A percentile compares a stretch with the other conserved stretches of the same genome.
Conservation (phyloP, 2,888 invertebrate species). For the Synergus itoensis region DNA sequence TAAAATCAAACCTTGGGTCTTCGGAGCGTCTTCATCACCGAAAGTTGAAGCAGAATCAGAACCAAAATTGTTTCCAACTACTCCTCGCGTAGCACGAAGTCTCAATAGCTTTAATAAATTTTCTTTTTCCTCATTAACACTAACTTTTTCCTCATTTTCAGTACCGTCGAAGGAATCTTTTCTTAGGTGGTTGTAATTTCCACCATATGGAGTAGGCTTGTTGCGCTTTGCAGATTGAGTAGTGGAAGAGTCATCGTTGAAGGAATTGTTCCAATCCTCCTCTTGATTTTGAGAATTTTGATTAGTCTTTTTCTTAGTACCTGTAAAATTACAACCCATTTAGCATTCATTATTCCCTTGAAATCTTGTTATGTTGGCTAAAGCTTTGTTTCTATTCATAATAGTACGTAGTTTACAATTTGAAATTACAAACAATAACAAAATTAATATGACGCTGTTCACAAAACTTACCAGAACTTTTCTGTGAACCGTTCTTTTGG, state of each 20-base stretch:
- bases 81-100: neutral
- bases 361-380: neutral
- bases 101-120: neutral
- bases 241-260: neutral
- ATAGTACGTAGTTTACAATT: too few species aligned
- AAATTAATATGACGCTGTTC: neutral
- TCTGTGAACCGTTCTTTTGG: slow-evolving; percentile 1
- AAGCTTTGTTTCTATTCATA: neutral
- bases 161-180: neutral
- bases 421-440: too few species aligned
- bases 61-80: neutral
- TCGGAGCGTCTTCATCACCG: neutral
- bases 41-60: neutral
- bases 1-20: neutral
- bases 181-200: neutral
- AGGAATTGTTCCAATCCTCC: neutral
- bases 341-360: neutral
- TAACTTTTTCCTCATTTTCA: neutral
- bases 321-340: neutral
- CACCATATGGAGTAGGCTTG: neutral
- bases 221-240: neutral
- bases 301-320: neutral
- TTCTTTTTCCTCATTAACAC: neutral
- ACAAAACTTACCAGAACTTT: neutral
- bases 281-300: neutral